Base-by-base conservation (phyloP, 1,140 invertebrate species). In the Drosophila repleta region DNA sequence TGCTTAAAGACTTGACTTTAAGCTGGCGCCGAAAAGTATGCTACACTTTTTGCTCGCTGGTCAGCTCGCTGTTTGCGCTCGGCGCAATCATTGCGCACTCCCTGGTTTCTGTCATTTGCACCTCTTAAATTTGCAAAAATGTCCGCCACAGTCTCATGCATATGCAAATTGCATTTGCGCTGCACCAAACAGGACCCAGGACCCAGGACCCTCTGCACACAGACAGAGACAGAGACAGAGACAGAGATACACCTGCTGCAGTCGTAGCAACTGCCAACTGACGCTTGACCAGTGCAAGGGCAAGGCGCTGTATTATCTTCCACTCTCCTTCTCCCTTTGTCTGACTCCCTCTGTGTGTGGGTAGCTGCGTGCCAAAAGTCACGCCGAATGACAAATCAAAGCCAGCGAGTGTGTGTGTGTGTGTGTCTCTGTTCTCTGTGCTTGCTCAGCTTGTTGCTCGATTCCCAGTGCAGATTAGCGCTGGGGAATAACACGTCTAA, bases 51-150 rank as follows among this genome's bases (percentile, higher is more conserved):
- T 20, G 52, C 13, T 29, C 0, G 11, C 53, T 37, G 63, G 63
- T n/a, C 45, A 49, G 32, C 13, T 43, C 46, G 60, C 49, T 78
- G 70, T 70, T 71, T 60, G 69, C 63, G 51, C 69, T 11, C 32
- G 56, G 71, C 55, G 77, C 71, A 83, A 75, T 83, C 79, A 75
- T 83, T 71, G 75, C 58, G 57, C 65, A 39, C 49, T 64, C 65
- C 65, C 60, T 62, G 77, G 83, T 69, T 62, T 73, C 83, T 88
- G 83, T 87, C 83, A 87, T 87, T 87, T 87, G 83, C 83, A 87
- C 83, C 82, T 87, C 82, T 88, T 87, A 87, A 83, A 88, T 74
- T 71, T 85, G 83, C 82, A 88, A 87, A 87, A 88, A 88, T 88
- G 83, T 82, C 79, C 71, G 66, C 79, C 83, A 88, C 83, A 87